phyloP scores from a whole-genome alignment of 2,113 vertebrate genomes.

The Boleophthalmus pectinirostris region DNA sequence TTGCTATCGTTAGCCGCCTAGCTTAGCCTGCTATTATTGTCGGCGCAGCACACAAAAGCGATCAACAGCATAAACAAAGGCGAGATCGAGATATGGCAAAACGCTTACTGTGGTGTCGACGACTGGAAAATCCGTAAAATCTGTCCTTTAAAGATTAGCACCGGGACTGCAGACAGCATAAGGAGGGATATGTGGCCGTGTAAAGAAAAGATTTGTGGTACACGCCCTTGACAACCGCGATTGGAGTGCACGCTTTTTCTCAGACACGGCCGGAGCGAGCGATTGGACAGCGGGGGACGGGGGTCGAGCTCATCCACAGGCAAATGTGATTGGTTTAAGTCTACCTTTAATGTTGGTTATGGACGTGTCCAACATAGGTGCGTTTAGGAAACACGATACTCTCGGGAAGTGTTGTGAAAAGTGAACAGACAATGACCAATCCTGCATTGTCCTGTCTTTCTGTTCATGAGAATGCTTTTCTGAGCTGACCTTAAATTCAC shows the following conservation, averaged over 20 bases:
- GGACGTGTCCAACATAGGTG: slow-evolving; percentile 28
- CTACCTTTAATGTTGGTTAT: neutral
- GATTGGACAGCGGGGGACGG: slow-evolving; percentile 47
- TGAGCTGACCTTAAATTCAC: too few species aligned
- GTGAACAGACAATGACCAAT: neutral
- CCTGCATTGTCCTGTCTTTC: neutral
- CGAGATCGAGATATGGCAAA: slow-evolving; percentile 3
- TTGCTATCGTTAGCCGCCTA: slow-evolving; percentile 47
- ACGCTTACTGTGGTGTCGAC: slow-evolving; percentile 47
- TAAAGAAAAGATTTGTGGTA: slow-evolving; percentile 67
- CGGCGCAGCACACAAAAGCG: slow-evolving; percentile 6
- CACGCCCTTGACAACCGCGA: slow-evolving; percentile 68
- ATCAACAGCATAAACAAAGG: neutral
- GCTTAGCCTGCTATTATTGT: slow-evolving; percentile 34
- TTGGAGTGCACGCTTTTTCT: slow-evolving; percentile 60
- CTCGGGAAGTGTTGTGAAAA: neutral
- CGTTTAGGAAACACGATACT: slow-evolving; percentile 24
- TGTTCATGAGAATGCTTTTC: neutral
- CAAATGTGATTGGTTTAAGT: slow-evolving; percentile 45
- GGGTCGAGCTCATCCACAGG: slow-evolving; percentile 29
- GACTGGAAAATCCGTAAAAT: slow-evolving; percentile 47
- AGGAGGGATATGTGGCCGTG: slow-evolving; percentile 20
- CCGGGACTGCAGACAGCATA: slow-evolving; percentile 34
- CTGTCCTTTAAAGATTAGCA: slow-evolving; percentile 47
- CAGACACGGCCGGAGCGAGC: neutral